Evolutionary conservation across 2,888 invertebrate species (phyloP).

Genomic region (Trachelus iudaicus): DNA sequence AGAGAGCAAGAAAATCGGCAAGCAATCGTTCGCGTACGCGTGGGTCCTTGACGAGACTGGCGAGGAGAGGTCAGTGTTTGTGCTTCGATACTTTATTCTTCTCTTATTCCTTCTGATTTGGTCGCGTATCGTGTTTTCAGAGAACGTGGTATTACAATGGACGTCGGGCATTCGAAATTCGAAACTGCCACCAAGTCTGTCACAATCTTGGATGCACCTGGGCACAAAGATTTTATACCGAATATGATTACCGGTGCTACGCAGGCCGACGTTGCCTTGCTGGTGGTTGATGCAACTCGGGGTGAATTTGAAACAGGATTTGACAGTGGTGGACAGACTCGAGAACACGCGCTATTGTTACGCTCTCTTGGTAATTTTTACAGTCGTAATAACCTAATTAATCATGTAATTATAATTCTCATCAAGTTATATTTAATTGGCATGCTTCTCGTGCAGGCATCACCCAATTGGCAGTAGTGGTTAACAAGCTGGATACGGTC

Average conservation of each 20-base stretch:
- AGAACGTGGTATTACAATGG: constrained; percentile 98
- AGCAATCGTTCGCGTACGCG: constrained; percentile 97
- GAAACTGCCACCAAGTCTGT: constrained; percentile 86
- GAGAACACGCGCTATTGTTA: constrained; percentile 96
- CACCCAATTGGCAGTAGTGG: constrained; percentile 91
- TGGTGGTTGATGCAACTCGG: constrained; percentile 95
- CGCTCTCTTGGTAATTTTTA: constrained; percentile 73
- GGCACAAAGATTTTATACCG: constrained; percentile 99
- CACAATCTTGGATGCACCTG: constrained; percentile 95
- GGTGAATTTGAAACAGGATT: constrained; percentile 99
- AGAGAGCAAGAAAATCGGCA: constrained; percentile 96
- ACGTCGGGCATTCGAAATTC: constrained; percentile 93
- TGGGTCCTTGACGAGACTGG: constrained; percentile 99
- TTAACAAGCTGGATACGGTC: constrained; percentile 97
- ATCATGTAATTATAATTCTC: too few relatives aligned
- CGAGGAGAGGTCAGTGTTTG: constrained; percentile 79
- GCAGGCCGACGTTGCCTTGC: constrained; percentile 96
- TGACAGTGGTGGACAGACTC: constrained; percentile 96
- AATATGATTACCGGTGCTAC: constrained; percentile 99
- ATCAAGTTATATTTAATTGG: too few relatives aligned
- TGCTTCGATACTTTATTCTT: too few relatives aligned
- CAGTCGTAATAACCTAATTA: background rate
- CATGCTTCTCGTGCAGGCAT: constrained; percentile 77
- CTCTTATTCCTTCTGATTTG: too few relatives aligned
- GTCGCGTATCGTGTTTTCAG: constrained; percentile 61